These are phyloP conservation scores for Allobates femoralis DNA, from an alignment of 2,797 vertebrate species.

Conservation along the genomic window DNA sequence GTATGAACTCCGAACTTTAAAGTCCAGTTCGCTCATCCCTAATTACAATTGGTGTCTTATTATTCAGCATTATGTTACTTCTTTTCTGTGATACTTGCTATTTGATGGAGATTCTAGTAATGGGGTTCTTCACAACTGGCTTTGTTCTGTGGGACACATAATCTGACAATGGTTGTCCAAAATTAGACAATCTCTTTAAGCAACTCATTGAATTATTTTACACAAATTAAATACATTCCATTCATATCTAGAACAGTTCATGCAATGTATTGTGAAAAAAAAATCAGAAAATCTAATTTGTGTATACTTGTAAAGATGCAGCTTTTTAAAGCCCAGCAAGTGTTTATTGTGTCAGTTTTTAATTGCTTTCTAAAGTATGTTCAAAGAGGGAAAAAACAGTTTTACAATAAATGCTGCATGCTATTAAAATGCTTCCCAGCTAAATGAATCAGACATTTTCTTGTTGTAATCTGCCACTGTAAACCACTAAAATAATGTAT, in stretches of 20 bases:
- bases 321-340: conserved; percentile 56
- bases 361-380: conserved; percentile 63
- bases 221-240: conserved; percentile 2
- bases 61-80: not conserved
- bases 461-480: conserved; percentile 60
- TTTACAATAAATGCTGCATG: conserved; percentile 54
- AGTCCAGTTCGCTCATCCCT: no score
- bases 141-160: not conserved
- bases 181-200: not conserved
- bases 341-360: conserved; percentile 64
- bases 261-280: conserved; percentile 52
- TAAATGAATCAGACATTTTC: conserved; percentile 60
- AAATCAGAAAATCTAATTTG: conserved; percentile 54
- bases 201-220: not conserved
- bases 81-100: not conserved
- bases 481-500: conserved; percentile 60
- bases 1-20: no score
- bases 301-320: conserved; percentile 48
- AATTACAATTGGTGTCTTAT: no score
- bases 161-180: not conserved
- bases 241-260: conserved; percentile 30
- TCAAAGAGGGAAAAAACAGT: conserved; percentile 43
- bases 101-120: not conserved
- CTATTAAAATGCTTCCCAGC: conserved; percentile 54
- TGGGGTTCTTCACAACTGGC: not conserved